Evolutionary conservation across 2,888 invertebrate genomes (phyloP).

Genomic region (Serrognathus titanus): DNA sequence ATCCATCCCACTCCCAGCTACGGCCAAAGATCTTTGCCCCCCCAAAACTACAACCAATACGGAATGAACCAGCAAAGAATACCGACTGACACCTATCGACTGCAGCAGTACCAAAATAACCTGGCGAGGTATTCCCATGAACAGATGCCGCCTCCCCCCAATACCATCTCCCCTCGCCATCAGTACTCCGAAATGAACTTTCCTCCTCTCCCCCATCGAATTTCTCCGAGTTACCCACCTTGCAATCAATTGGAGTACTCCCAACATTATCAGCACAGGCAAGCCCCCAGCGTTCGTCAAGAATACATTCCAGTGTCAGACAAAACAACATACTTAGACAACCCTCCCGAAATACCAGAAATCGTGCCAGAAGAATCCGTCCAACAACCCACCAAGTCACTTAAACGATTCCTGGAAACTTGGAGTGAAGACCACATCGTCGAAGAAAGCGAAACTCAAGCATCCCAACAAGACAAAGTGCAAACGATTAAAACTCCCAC

Average conservation of each 20-base stretch:
- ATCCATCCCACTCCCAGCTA: conserved; percentile 19
- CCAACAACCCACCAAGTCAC: conserved; percentile 32
- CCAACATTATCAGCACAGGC: conserved; percentile 32
- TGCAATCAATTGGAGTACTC: conserved; percentile 31
- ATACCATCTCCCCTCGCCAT: conserved; percentile 38
- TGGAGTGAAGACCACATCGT: conserved; percentile 44
- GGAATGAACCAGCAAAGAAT: conserved; percentile 16
- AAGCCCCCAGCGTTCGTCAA: conserved; percentile 22
- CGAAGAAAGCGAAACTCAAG: conserved; percentile 22
- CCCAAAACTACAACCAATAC: conserved; percentile 20
- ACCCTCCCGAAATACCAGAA: conserved; percentile 23
- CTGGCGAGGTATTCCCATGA: conserved; percentile 24
- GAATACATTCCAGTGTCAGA: conserved; percentile 18
- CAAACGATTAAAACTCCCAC: conserved; percentile 3
- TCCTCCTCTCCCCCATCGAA: conserved; percentile 31
- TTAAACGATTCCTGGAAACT: conserved; percentile 44
- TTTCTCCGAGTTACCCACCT: conserved; percentile 33
- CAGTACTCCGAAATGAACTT: conserved; percentile 37
- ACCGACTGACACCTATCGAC: conserved; percentile 9
- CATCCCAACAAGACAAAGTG: not conserved
- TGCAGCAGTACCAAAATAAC: conserved; percentile 7
- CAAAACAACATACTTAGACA: conserved; percentile 16
- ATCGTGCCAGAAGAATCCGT: conserved; percentile 30
- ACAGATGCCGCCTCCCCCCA: conserved; percentile 23
- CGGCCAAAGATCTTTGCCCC: conserved; percentile 10